These are phyloP conservation scores for Philypnodon macrostomus DNA, from an alignment of 2,797 vertebrate genomes.

Conservation along the genomic window DNA sequence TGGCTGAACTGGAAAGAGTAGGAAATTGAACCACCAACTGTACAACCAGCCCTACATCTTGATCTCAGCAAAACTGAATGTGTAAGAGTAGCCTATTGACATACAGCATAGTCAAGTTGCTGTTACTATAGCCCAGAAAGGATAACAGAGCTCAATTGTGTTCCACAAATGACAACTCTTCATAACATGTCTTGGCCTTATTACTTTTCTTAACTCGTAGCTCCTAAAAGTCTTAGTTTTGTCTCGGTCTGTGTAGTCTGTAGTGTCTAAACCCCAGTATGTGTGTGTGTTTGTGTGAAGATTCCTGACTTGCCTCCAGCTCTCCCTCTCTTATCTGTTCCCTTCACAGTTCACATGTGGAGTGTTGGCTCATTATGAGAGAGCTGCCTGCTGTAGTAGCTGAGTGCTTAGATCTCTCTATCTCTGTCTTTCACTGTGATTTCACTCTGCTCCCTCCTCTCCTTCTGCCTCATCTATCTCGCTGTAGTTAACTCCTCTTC, in stretches of 20 bases:
- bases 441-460: slow-evolving; percentile 47
- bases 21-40: no score
- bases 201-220: no score
- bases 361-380: slow-evolving; percentile 54
- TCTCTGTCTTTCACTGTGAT: slow-evolving; percentile 41
- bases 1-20: no score
- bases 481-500: slow-evolving; percentile 38
- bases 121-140: background rate
- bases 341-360: slow-evolving; percentile 48
- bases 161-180: no score
- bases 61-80: no score
- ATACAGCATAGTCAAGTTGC: no score
- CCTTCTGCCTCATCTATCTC: slow-evolving; percentile 42
- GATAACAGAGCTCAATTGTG: no score
- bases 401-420: slow-evolving; percentile 50
- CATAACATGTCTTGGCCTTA: background rate
- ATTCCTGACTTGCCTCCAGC: slow-evolving; percentile 33
- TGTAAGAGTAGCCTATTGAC: no score
- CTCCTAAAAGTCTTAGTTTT: background rate
- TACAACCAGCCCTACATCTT: no score
- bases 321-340: slow-evolving; percentile 44
- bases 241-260: no score
- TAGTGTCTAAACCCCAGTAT: background rate
- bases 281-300: slow-evolving; percentile 22
- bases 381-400: slow-evolving; percentile 51